phyloP scores from a whole-genome alignment of 2,113 vertebrate genomes.

The Apistogramma diplotaenia region DNA sequence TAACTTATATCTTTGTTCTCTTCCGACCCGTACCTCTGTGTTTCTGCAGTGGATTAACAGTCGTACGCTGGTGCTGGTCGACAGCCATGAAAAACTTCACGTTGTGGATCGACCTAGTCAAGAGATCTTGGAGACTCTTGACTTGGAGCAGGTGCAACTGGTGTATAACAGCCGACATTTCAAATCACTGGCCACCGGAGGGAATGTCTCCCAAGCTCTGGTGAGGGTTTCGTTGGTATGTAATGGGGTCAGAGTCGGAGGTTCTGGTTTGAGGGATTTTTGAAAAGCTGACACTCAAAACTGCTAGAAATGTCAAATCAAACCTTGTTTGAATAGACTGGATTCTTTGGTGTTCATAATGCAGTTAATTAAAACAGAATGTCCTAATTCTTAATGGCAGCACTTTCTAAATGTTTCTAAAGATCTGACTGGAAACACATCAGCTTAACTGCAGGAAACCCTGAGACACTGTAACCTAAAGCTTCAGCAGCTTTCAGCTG shows the following conservation, averaged over 20 bases:
- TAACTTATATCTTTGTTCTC: neutral
- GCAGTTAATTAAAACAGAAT: neutral
- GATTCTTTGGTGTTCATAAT: neutral
- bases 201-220: conserved; percentile 96
- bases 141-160: conserved; percentile 92
- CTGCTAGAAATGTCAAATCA: neutral
- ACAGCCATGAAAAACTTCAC: conserved; percentile 93
- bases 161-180: conserved; percentile 98
- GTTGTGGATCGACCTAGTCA: conserved; percentile 92
- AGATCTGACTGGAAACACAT: neutral
- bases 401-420: neutral
- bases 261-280: neutral
- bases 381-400: no score
- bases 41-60: conserved; percentile 92
- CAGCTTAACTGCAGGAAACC: neutral
- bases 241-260: neutral
- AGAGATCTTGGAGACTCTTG: conserved; percentile 89
- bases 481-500: fast-evolving
- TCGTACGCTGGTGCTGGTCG: conserved; percentile 87
- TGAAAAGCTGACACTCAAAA: neutral
- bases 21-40: neutral
- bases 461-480: neutral
- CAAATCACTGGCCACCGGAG: conserved; percentile 95
- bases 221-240: conserved; percentile 66
- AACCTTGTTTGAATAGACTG: no score